Conservation (phyloP, 2,797 vertebrate genomes). For the Oreochromis mossambicus region DNA sequence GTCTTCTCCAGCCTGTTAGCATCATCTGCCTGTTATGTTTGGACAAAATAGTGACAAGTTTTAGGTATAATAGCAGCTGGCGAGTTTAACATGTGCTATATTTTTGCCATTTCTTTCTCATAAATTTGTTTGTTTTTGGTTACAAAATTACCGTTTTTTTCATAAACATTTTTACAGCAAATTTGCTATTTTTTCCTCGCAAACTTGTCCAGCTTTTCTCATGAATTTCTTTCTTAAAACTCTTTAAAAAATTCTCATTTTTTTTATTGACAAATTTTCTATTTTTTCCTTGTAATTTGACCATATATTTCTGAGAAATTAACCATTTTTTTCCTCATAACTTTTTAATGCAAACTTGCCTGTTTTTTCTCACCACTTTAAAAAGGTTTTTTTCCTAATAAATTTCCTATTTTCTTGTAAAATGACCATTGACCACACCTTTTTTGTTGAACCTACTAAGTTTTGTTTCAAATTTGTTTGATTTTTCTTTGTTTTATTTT, state of each 20-base stretch:
- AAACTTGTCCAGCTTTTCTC: not conserved
- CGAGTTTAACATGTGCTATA: not conserved
- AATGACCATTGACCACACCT: not conserved
- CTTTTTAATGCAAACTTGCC: not conserved
- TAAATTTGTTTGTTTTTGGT: not conserved
- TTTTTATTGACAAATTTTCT: not conserved
- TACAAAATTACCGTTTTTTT: not conserved
- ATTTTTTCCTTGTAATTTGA: not conserved
- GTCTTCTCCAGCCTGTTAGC: not conserved
- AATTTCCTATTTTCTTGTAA: not conserved
- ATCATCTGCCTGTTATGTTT: not conserved
- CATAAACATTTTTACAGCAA: not conserved
- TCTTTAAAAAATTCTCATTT: not conserved
- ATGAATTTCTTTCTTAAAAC: not conserved
- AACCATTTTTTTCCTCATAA: not conserved
- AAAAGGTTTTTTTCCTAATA: not conserved
- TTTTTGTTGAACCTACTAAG: not conserved
- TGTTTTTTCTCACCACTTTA: not conserved
- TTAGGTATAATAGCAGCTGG: not conserved
- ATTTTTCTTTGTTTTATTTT: accelerated
- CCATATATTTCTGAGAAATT: not conserved
- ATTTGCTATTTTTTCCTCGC: not conserved
- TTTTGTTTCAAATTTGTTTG: not conserved
- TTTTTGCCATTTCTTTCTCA: not conserved
- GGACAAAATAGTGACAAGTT: not conserved